Conservation (phyloP, 2,113 vertebrate species). For the Notarius quadriscutis region DNA sequence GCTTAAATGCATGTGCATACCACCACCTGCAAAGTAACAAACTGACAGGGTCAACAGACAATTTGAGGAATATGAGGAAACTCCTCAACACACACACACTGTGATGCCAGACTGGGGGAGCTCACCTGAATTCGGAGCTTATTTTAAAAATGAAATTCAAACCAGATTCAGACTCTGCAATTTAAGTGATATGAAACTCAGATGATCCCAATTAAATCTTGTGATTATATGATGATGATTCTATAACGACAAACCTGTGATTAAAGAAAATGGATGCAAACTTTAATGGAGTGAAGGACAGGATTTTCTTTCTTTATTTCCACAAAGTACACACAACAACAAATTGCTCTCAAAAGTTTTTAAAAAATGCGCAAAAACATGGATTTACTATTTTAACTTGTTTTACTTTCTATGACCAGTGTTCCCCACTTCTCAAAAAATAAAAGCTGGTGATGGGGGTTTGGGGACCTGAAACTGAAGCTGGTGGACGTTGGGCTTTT, state of each 20-base stretch:
- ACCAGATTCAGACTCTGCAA: not conserved
- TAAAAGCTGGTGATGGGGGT: too few relatives aligned
- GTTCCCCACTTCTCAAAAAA: too few relatives aligned
- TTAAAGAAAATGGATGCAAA: not conserved
- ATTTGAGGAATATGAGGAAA: not conserved
- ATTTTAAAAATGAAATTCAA: not conserved
- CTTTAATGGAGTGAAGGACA: not conserved
- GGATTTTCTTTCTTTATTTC: not conserved
- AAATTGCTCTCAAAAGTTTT: too few relatives aligned
- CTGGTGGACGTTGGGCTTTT: too few relatives aligned
- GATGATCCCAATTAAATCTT: not conserved
- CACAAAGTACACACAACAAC: too few relatives aligned
- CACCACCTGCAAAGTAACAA: too few relatives aligned
- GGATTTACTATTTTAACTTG: too few relatives aligned
- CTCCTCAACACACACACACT: not conserved
- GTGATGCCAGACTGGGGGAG: not conserved
- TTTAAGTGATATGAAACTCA: not conserved
- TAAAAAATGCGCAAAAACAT: too few relatives aligned
- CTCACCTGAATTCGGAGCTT: too few relatives aligned
- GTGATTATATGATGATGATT: not conserved
- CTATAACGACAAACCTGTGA: not conserved
- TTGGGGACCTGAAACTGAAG: too few relatives aligned
- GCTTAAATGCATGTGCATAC: slow-evolving; percentile 69
- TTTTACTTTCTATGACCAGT: too few relatives aligned
- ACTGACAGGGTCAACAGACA: not conserved